Base-by-base conservation (phyloP, 1,140 invertebrate genomes). In the Cotesia typhae region DNA sequence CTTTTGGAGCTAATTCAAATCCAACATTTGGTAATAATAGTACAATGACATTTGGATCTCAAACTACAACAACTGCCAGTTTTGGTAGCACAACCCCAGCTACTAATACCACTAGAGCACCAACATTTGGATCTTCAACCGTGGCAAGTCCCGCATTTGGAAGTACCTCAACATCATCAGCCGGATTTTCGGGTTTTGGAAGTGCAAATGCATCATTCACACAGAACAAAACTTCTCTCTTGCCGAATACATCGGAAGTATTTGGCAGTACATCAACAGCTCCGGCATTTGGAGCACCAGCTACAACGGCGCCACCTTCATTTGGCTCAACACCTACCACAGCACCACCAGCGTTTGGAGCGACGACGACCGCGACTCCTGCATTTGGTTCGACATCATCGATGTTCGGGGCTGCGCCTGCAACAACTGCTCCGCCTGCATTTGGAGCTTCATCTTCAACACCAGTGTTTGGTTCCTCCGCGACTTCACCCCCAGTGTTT, bases 331-430 rank as follows among this genome's bases (percentile, higher is more conserved):
- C 59, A 35, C 17, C 9, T 17, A 37, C 36, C 9, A 28, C 20
- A 14, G 28, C 20, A 66, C 12, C 36, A 28, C 7, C 28, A 38
- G 63, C 12, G 4, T 81, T 81, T 38, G 76, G 76, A 7, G 38
- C 38, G 9, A 20, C 41, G 0, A 67, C 57, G 47, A 60, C 76
- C 6, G 14, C 70, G 28, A n/a, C 70, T 14, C 52, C 68, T 5
- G 9, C 41, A 47, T 47, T 47, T 47, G 41, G 41, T 7, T 6
- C 41, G 2, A 47, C 41, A 47, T 10, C 41, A 47, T 9, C 41
- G 6, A 47, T 28, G 28, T 28, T 28, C 28, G 28, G 28, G 3
- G 28, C 41, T 2, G 41, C 41, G 41, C 41, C 41, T 9, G 6
- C 41, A 9, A 10, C 73, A 41, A 59, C 76, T 5, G n/a, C 69